A percentile compares a stretch with the other conserved stretches of the same genome.
Conservation (phyloP, 2,888 invertebrate genomes). For the Mesoligia furuncula region DNA sequence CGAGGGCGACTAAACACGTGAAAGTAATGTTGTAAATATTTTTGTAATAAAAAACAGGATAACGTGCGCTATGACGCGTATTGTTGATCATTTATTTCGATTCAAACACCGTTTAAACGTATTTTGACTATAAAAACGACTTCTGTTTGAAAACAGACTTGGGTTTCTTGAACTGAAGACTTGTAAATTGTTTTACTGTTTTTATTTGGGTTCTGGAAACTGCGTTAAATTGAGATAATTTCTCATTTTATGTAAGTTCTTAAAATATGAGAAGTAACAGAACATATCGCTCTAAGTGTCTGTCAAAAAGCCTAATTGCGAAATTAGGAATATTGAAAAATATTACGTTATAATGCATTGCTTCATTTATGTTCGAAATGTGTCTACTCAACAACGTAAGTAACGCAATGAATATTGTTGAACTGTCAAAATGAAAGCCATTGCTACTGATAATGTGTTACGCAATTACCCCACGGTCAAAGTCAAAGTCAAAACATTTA, state of each 20-base stretch:
- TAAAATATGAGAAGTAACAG: not conserved
- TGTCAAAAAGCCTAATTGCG: too few relatives aligned
- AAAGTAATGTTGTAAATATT: constrained; percentile 39
- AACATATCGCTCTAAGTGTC: not conserved
- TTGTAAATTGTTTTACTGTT: not conserved
- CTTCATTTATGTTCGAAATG: too few relatives aligned
- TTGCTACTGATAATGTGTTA: too few relatives aligned
- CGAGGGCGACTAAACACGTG: not conserved
- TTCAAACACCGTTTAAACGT: constrained; percentile 3
- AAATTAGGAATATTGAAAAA: too few relatives aligned
- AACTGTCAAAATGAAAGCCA: too few relatives aligned
- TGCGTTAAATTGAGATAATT: not conserved
- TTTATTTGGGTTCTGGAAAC: not conserved
- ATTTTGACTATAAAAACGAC: not conserved
- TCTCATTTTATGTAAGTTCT: not conserved
- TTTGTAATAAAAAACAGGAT: constrained; percentile 31
- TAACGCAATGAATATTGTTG: too few relatives aligned
- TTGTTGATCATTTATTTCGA: constrained; percentile 18
- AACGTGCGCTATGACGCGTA: constrained; percentile 13
- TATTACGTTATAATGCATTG: too few relatives aligned
- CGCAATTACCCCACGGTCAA: not conserved
- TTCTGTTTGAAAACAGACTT: not conserved
- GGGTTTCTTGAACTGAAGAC: constrained; percentile 2
- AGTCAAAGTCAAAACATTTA: too few relatives aligned
- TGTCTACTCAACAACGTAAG: too few relatives aligned